Percentiles rank a stretch among this genome's conserved stretches.
phyloP scores from a whole-genome alignment of 2,888 invertebrate genomes.

The Ichneumoninae sp. region DNA sequence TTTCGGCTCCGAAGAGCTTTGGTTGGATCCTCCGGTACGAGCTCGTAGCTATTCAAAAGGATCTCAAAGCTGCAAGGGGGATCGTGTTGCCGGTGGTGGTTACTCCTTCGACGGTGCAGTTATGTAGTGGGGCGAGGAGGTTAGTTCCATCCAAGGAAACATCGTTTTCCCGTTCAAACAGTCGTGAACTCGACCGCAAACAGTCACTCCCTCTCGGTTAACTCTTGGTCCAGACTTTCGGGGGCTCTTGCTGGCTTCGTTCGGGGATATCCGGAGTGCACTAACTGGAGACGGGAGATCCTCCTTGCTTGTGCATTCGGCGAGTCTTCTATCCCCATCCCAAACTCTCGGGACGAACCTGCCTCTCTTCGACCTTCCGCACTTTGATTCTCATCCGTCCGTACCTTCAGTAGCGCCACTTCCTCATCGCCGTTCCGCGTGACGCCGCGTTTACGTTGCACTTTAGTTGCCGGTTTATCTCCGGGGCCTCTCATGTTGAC shows the following conservation, averaged over 20 bases:
- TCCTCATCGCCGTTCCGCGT: not conserved
- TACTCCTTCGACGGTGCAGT: conserved; percentile 14
- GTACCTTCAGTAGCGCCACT: conserved; percentile 4
- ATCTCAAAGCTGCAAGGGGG: conserved; percentile 3
- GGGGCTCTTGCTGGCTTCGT: conserved; percentile 16
- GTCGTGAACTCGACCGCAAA: conserved; percentile 72
- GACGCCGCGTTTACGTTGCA: not conserved
- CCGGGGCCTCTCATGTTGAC: not conserved
- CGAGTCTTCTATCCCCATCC: not conserved
- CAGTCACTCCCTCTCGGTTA: conserved; percentile 62
- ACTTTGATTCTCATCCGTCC: conserved; percentile 11
- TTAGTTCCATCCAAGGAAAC: conserved; percentile 60
- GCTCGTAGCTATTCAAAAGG: conserved; percentile 34
- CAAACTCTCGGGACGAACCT: not conserved
- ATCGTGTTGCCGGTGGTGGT: not conserved
- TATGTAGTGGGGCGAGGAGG: conserved; percentile 51
- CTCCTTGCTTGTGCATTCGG: not conserved
- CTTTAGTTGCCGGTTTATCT: conserved; percentile 1
- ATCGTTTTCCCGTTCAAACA: conserved; percentile 69
- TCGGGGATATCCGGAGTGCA: conserved; percentile 7
- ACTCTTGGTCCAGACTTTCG: conserved; percentile 50
- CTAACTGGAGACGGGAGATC: not conserved
- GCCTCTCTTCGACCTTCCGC: conserved; percentile 33
- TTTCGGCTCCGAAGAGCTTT: conserved; percentile 11
- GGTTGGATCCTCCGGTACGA: not conserved